Percentiles rank a stretch among this genome's conserved stretches.
These are phyloP conservation scores for Rattus rattus DNA, from an alignment of 2,113 vertebrate genomes.

Conservation along the genomic window DNA sequence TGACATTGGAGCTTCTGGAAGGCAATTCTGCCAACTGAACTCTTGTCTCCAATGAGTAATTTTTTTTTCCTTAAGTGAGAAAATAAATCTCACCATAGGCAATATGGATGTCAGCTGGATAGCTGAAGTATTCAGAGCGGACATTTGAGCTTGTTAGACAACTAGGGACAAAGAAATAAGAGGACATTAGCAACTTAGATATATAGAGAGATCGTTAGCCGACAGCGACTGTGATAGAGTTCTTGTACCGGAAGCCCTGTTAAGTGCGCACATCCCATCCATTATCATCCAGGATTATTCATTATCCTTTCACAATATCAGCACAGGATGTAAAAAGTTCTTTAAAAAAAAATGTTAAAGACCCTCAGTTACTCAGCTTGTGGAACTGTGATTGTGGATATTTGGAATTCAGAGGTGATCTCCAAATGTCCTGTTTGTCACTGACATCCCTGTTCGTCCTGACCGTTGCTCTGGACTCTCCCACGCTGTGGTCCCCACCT, in stretches of 20 bases:
- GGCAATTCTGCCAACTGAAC: background rate
- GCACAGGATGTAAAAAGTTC: background rate
- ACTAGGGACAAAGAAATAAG: background rate
- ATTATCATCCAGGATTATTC: background rate
- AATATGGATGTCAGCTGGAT: background rate
- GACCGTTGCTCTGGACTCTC: background rate
- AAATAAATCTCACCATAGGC: constrained; percentile 36
- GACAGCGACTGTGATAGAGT: background rate
- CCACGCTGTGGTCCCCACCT: background rate
- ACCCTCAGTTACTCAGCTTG: background rate
- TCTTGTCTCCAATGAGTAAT: constrained; percentile 2
- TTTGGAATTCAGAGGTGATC: constrained; percentile 4
- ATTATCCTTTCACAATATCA: background rate
- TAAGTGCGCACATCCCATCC: background rate
- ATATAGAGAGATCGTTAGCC: background rate
- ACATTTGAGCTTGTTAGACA: constrained; percentile 36
- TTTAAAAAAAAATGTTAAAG: background rate
- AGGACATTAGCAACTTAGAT: background rate
- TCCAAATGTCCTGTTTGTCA: background rate
- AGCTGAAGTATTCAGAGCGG: constrained; percentile 46
- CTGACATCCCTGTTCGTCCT: background rate
- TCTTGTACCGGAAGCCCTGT: background rate
- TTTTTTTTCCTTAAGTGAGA: constrained; percentile 51
- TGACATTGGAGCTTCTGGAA: background rate
- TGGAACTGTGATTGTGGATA: background rate